Percentiles rank a stretch among this genome's conserved stretches.
phyloP scores from a whole-genome alignment of 2,797 vertebrate species.

The Hypotaenidia philippensis region DNA sequence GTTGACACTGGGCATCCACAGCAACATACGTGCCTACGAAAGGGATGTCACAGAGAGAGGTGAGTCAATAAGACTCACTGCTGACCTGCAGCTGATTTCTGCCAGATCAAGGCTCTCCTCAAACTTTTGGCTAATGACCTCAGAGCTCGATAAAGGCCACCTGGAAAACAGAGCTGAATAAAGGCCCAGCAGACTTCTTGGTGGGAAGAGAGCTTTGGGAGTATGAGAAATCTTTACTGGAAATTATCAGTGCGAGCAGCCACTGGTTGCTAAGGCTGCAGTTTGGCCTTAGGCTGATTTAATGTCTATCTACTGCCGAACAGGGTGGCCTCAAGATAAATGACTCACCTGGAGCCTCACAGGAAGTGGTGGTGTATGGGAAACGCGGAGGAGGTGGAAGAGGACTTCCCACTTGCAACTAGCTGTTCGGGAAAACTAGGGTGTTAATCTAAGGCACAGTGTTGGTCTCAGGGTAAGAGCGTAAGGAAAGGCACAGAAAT shows the following conservation, averaged over 20 bases:
- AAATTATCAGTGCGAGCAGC: background rate
- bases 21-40: background rate
- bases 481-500: background rate
- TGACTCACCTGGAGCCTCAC: background rate
- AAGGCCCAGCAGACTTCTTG: background rate
- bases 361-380: background rate
- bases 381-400: accelerated
- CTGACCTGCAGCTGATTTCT: constrained; percentile 4
- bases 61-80: background rate
- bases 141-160: background rate
- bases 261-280: background rate
- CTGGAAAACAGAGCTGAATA: background rate
- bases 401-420: background rate
- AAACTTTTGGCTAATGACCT: background rate
- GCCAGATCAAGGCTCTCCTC: background rate
- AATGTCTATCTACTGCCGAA: background rate
- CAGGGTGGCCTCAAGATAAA: background rate
- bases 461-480: background rate
- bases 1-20: background rate
- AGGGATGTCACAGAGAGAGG: background rate
- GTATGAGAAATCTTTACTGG: background rate
- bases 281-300: background rate
- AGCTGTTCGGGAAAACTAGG: background rate
- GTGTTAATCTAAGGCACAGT: background rate
- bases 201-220: background rate